Percentiles rank a stretch among this genome's conserved stretches.
Evolutionary conservation across 2,888 invertebrate species (phyloP).

Genomic region (Rhagophthalmus giganteus): DNA sequence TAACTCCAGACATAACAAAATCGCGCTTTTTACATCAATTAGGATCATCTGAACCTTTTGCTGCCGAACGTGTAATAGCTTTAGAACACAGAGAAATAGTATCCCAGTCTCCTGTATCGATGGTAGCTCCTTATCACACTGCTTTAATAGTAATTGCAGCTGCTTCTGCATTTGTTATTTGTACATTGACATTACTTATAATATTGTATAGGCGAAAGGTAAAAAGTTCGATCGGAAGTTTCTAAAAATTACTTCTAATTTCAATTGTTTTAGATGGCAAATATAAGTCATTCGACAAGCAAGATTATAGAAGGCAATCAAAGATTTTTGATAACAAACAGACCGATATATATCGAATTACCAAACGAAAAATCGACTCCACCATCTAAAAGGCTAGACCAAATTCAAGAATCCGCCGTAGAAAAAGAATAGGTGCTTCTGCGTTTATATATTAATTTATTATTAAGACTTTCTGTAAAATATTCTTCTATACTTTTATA

Average conservation of each 20-base stretch:
- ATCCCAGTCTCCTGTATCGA: conserved; percentile 68
- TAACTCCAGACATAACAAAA: conserved; percentile 65
- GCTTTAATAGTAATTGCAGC: conserved; percentile 77
- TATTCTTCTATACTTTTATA: background rate
- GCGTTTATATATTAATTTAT: background rate
- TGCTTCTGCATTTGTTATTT: conserved; percentile 78
- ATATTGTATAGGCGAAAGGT: conserved; percentile 72
- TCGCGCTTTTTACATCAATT: conserved; percentile 65
- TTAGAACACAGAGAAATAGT: conserved; percentile 70
- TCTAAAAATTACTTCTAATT: background rate
- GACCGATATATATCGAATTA: conserved; percentile 71
- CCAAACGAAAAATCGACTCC: conserved; percentile 61
- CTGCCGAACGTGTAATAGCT: conserved; percentile 55
- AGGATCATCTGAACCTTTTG: conserved; percentile 47
- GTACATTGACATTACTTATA: conserved; percentile 72
- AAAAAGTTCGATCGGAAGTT: conserved; percentile 18
- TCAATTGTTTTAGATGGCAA: conserved; percentile 48
- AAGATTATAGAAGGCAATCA: conserved; percentile 56
- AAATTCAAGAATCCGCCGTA: conserved; percentile 13
- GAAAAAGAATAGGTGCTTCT: background rate
- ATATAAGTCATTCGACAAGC: conserved; percentile 58
- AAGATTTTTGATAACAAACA: conserved; percentile 64
- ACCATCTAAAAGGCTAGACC: conserved; percentile 19
- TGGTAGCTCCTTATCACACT: conserved; percentile 73
- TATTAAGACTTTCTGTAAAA: conserved; percentile 8